Percentiles rank a stretch among this genome's conserved stretches.
Conservation (phyloP, 2,888 invertebrate species). For the Lottia gigantea region DNA sequence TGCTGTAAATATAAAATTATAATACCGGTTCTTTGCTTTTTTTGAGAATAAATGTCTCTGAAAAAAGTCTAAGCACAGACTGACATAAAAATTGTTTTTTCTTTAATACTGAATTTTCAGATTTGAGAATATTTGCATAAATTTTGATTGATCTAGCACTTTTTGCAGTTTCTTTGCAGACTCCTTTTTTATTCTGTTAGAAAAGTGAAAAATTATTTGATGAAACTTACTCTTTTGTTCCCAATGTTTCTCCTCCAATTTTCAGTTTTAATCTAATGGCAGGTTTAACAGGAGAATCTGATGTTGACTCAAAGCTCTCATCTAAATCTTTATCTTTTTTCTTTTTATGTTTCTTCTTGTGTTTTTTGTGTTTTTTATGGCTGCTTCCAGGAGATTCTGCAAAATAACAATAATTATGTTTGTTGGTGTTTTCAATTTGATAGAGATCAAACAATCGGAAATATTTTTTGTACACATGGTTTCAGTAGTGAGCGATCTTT, state of each 20-base stretch:
- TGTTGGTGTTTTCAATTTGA: too few species aligned
- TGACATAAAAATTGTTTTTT: too few species aligned
- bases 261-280: conserved; percentile 63
- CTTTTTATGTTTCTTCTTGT: conserved; percentile 60
- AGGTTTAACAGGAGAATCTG: conserved; percentile 41
- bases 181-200: too few species aligned
- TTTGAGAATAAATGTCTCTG: too few species aligned
- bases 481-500: too few species aligned
- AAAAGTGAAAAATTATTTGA: background rate
- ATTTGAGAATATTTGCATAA: too few species aligned
- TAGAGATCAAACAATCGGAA: too few species aligned
- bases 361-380: conserved; percentile 61
- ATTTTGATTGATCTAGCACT: background rate
- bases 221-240: conserved; percentile 58
- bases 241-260: conserved; percentile 60
- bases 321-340: conserved; percentile 39
- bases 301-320: conserved; percentile 23
- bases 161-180: too few species aligned
- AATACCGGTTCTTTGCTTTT: too few species aligned
- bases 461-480: too few species aligned
- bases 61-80: too few species aligned
- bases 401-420: background rate
- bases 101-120: too few species aligned
- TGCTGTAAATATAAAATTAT: background rate
- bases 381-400: conserved; percentile 38